phyloP scores from a whole-genome alignment of 2,113 vertebrate genomes.

The Numenius arquata region DNA sequence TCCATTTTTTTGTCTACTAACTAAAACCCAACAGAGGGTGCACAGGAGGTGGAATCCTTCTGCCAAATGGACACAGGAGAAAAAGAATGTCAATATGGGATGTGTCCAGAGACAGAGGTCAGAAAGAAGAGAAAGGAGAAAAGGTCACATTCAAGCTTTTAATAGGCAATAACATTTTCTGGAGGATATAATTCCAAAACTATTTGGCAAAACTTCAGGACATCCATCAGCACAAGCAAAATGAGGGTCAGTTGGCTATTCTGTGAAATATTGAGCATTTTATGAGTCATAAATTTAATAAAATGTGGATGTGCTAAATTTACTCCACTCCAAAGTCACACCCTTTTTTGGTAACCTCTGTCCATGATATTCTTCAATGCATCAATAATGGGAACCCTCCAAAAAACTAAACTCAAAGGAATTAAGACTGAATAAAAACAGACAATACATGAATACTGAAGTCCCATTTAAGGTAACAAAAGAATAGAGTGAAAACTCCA shows the following conservation, averaged over 20 bases:
- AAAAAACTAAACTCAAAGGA: conserved; percentile 55
- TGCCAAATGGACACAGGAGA: conserved; percentile 7
- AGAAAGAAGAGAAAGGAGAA: conserved; percentile 41
- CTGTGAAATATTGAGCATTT: conserved; percentile 61
- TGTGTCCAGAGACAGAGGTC: conserved; percentile 2
- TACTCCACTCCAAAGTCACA: conserved; percentile 55
- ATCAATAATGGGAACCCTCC: conserved; percentile 46
- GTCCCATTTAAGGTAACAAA: conserved; percentile 57
- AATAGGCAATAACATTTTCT: conserved; percentile 56
- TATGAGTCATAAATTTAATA: conserved; percentile 62
- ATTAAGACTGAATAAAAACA: conserved; percentile 56
- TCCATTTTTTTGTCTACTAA: background rate
- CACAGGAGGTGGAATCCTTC: background rate
- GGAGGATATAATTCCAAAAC: conserved; percentile 61
- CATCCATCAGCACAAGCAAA: conserved; percentile 51
- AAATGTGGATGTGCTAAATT: conserved; percentile 67
- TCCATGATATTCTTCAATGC: conserved; percentile 43
- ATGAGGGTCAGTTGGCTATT: conserved; percentile 66
- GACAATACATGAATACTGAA: conserved; percentile 51
- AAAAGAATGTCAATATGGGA: conserved; percentile 22
- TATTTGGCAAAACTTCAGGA: conserved; percentile 64
- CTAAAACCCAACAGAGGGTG: background rate
- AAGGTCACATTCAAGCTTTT: conserved; percentile 52
- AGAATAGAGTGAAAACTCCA: conserved; percentile 16
- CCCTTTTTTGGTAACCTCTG: conserved; percentile 71